Evolutionary conservation across 2,888 invertebrate genomes (phyloP), one percentile per base, ranked within the genome.

Genomic region (Laothoe populi): DNA sequence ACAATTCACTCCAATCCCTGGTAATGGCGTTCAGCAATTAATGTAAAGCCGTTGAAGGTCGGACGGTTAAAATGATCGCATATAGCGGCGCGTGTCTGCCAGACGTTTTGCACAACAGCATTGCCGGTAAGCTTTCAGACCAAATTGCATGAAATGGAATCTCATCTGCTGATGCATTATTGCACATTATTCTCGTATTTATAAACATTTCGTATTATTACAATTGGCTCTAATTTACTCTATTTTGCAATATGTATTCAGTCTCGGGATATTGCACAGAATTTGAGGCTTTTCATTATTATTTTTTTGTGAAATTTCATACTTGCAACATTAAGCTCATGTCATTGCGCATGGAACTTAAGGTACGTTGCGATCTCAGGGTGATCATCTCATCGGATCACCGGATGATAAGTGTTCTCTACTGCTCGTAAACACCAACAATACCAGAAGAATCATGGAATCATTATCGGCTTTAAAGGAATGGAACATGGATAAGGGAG

Each of bases 81-180:
- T 31, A 53, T 53, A 21, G 31, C 49, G 31, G 49, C 49, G 26
- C 35, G 19, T 19, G 53, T 31, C 53, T 46, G 35, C 35, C 53
- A 53, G 53, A 35, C 31, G 53, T 31, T 53, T 53, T 53, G 53
- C 53, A 53, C 53, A 53, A 53, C 53, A 19, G 19, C 53, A 53
- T 0, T 19, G 19, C 53, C 35, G 31, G 31, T 19, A 3, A 19
- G 53, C 53, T 53, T 35, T 35, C 53, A 53, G 19, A 35, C 35
- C 31, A 10, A 35, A 35, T 53, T 53, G 53, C 53, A 49, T 49
- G 26, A 53, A 19, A 10, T 35, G 31, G 13, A 31, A 31, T 31
- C 31, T 35, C 31, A 53, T 53, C 53, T 53, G 35, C 19, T 31
- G 31, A 19, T 53, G 35, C 35, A 53, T 53, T 35, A n/a, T n/a